phyloP scores from a whole-genome alignment of 2,113 vertebrate species.

The Chrysemys picta region DNA sequence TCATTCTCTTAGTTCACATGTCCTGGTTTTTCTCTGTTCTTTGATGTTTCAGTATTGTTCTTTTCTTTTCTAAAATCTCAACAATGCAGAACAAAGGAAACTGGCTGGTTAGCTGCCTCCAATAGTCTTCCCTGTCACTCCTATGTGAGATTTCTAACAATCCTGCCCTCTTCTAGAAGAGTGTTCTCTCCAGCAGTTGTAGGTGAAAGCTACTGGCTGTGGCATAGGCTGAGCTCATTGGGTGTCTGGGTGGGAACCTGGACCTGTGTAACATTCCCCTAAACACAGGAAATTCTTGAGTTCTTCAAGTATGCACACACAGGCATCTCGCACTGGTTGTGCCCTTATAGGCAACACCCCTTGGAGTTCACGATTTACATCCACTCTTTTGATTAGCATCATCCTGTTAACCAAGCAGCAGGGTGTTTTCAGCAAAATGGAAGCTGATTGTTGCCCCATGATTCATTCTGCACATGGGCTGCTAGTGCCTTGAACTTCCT shows the following conservation, averaged over 20 bases:
- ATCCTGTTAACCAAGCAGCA: slow-evolving; percentile 5
- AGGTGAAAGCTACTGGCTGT: background rate
- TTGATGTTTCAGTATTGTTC: slow-evolving; percentile 64
- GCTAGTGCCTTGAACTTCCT: slow-evolving; percentile 1
- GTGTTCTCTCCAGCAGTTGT: background rate
- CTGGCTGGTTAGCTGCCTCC: slow-evolving; percentile 49
- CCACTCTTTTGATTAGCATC: slow-evolving; percentile 38
- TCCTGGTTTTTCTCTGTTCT: slow-evolving; percentile 60
- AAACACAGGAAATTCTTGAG: background rate
- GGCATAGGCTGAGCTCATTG: background rate
- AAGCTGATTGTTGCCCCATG: slow-evolving; percentile 27
- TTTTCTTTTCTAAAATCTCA: slow-evolving; percentile 53
- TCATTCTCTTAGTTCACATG: slow-evolving; percentile 54
- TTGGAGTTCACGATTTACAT: background rate
- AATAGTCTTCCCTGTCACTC: background rate
- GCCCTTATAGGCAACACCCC: slow-evolving; percentile 14
- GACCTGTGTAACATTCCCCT: background rate
- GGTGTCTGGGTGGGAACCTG: background rate
- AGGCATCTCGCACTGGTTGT: background rate
- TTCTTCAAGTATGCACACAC: background rate
- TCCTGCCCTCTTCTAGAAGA: background rate
- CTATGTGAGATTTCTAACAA: background rate
- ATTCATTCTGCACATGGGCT: slow-evolving; percentile 45
- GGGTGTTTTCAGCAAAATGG: slow-evolving; percentile 22
- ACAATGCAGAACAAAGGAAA: slow-evolving; percentile 51